phyloP scores from a whole-genome alignment of 2,888 invertebrate species.

The Peribatodes rhomboidaria region DNA sequence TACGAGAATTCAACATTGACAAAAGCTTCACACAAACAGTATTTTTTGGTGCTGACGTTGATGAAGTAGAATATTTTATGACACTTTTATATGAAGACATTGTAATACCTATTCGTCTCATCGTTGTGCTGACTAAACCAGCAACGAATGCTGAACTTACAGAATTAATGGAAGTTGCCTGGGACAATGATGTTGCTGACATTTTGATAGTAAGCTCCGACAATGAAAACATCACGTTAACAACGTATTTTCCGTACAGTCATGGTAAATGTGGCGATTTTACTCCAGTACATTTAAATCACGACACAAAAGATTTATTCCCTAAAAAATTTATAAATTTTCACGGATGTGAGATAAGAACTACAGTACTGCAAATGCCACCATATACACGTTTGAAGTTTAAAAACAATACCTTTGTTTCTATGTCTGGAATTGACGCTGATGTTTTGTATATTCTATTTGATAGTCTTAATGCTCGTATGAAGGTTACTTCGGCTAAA shows the following conservation, averaged over 20 bases:
- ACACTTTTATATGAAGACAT: conserved; percentile 51
- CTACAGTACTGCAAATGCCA: conserved; percentile 49
- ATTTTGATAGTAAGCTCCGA: conserved; percentile 57
- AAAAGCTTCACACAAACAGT: conserved; percentile 59
- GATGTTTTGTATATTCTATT: conserved; percentile 52
- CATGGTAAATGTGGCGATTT: conserved; percentile 58
- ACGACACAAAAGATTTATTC: conserved; percentile 50
- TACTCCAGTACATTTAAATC: conserved; percentile 52
- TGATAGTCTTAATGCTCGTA: conserved; percentile 59
- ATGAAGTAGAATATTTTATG: conserved; percentile 58
- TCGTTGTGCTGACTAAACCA: conserved; percentile 55
- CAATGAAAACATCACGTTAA: conserved; percentile 45
- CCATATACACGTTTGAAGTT: conserved; percentile 52
- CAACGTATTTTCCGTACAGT: conserved; percentile 65
- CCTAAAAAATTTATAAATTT: conserved; percentile 66
- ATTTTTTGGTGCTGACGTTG: conserved; percentile 53
- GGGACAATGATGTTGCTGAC: conserved; percentile 63
- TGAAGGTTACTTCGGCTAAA: conserved; percentile 49
- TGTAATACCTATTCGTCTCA: conserved; percentile 54
- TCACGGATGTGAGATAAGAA: conserved; percentile 62
- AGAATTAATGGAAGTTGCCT: conserved; percentile 56
- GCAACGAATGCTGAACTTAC: conserved; percentile 42
- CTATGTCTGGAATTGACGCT: conserved; percentile 61
- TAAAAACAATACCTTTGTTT: conserved; percentile 50
- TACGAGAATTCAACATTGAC: conserved; percentile 43